phyloP scores from a whole-genome alignment of 1,140 invertebrate species.

The Zaprionus lachaisei region DNA sequence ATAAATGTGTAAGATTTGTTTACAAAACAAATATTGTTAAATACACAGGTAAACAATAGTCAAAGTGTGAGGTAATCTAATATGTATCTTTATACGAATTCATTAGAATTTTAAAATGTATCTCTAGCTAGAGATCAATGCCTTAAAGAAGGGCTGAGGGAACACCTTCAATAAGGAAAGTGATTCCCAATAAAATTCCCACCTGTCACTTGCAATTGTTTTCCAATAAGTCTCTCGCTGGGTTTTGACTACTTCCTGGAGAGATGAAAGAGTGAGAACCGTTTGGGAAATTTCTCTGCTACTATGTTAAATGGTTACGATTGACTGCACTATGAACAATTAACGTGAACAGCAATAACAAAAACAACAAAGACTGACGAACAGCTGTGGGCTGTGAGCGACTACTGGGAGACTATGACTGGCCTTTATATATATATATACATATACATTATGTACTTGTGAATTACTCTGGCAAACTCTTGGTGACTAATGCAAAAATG shows the following conservation, averaged over 20 bases:
- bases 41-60: not conserved
- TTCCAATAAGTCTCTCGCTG: constrained; percentile 10
- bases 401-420: constrained; percentile 24
- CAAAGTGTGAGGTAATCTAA: not conserved
- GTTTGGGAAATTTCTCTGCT: constrained; percentile 18
- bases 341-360: constrained; percentile 35
- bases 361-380: constrained; percentile 26
- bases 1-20: constrained; percentile 3
- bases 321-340: constrained; percentile 72
- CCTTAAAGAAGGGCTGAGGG: not conserved
- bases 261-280: constrained; percentile 13
- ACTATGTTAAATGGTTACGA: constrained; percentile 55
- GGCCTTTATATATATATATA: not conserved
- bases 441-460: too few relatives aligned
- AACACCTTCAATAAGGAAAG: not conserved
- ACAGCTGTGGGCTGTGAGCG: constrained; percentile 33
- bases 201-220: constrained; percentile 15
- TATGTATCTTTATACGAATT: not conserved
- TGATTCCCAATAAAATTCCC: constrained; percentile 3
- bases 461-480: constrained; percentile 68
- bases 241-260: constrained; percentile 1
- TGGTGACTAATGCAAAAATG: constrained; percentile 61
- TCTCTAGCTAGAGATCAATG: not conserved
- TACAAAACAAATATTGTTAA: not conserved
- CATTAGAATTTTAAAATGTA: not conserved